Evolutionary conservation across 1,140 invertebrate genomes (phyloP).

Genomic region (Zaprionus kolodkinae): DNA sequence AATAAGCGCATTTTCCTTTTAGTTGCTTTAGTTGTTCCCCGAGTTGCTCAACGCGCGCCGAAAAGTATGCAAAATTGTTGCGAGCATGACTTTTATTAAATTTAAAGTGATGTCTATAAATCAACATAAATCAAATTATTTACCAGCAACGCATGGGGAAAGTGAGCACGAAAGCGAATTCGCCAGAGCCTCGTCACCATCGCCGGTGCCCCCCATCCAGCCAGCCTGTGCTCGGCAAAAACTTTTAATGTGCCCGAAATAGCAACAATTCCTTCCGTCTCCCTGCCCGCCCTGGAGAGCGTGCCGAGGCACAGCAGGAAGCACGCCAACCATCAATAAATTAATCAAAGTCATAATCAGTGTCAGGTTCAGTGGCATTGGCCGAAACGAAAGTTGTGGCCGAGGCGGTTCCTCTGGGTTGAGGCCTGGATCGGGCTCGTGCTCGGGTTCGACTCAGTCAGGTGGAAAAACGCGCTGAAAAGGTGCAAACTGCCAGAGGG

Average conservation of each 20-base stretch:
- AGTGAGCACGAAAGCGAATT: slow-evolving; percentile 49
- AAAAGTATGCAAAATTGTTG: slow-evolving; percentile 59
- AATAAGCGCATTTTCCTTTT: slow-evolving; percentile 69
- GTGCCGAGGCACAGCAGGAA: slow-evolving; percentile 60
- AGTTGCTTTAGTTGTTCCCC: slow-evolving; percentile 36
- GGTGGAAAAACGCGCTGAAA: slow-evolving; percentile 55
- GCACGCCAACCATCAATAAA: slow-evolving; percentile 84
- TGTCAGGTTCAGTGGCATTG: slow-evolving; percentile 76
- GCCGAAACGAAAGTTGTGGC: slow-evolving; percentile 59
- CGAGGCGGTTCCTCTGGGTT: slow-evolving; percentile 18
- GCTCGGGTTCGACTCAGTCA: slow-evolving; percentile 24
- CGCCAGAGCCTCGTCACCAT: background rate
- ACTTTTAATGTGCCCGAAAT: slow-evolving; percentile 61
- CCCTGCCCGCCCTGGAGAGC: background rate
- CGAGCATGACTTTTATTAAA: slow-evolving; percentile 80
- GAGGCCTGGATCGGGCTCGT: slow-evolving; percentile 18
- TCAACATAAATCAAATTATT: slow-evolving; percentile 77
- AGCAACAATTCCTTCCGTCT: slow-evolving; percentile 20
- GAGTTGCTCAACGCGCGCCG: slow-evolving; percentile 42
- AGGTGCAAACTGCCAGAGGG: slow-evolving; percentile 71
- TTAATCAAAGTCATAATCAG: slow-evolving; percentile 84
- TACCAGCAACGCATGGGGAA: slow-evolving; percentile 33
- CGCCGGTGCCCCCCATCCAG: no score
- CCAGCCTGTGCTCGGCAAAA: slow-evolving; percentile 18
- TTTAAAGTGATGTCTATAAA: slow-evolving; percentile 81